Evolutionary conservation across 2,797 vertebrate species (phyloP), one percentile per base, ranked within the genome.

Genomic region (Sphenodon punctatus): DNA sequence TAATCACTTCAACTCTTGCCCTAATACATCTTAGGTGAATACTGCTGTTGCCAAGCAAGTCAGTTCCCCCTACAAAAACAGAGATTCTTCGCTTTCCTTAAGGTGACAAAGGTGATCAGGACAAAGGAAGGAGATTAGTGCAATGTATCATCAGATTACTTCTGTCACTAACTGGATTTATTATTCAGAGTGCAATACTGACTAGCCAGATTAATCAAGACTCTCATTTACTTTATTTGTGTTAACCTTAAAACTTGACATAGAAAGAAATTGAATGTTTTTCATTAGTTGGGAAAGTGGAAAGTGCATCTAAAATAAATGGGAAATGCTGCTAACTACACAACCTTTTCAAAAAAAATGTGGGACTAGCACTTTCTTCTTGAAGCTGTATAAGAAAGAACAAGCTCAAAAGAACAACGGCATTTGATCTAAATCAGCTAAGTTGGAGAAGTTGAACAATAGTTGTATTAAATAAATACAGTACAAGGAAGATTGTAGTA

Each of bases 221-320:
- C 55, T 2, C 10, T 6, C 41, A 5, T 23, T 8, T 20, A 11
- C 58, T 86, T 84, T 68, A 25, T 74, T 81, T 86, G 5, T 61
- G 12, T 45, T 82, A 67, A 74, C 45, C 68, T 88, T 63, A 78
- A 83, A 83, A 43, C 60, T 70, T 65, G 56, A 65, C 17, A 46
- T 39, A 46, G 55, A 80, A 71, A 49, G 13, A 75, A 86, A 69
- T 3, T 7, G 19, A 84, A 20, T 82, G 39, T 65, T 75, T 87
- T 88, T 78, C 56, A 60, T 76, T 72, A 64, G n/a, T 5, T 56
- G 78, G 34, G 15, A 56, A 86, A 88, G 73, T 55, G 56, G 34
- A 75, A 84, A 48, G 23, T 15, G 69, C 1, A 0, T 34, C 15
- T 7, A 49, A 89, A 90, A 85, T 1, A 3, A 58, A 25, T 14